Evolutionary conservation across 2,797 vertebrate genomes (phyloP).

Genomic region (Selene dorsalis): DNA sequence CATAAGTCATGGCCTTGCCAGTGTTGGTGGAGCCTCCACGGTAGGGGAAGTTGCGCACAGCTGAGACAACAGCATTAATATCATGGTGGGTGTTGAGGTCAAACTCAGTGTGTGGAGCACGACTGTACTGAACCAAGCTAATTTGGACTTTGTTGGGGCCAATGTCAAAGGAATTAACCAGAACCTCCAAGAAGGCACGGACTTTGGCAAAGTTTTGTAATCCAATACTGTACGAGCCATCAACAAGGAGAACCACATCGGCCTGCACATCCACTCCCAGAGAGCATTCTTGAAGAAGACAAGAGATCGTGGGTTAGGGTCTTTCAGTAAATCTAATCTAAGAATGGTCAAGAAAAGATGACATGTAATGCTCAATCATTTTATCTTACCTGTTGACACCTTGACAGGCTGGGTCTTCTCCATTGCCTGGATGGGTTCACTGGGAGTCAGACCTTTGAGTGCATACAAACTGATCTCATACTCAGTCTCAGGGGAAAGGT

Average conservation of each 20-base stretch:
- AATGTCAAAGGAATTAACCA: constrained; percentile 96
- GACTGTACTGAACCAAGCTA: constrained; percentile 98
- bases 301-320: constrained; percentile 42
- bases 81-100: constrained; percentile 93
- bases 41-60: constrained; percentile 95
- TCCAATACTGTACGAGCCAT: constrained; percentile 99
- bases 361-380: not conserved
- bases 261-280: constrained; percentile 97
- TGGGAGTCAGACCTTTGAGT: constrained; percentile 92
- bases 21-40: constrained; percentile 99
- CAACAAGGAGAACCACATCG: constrained; percentile 96
- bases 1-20: constrained; percentile 97
- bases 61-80: constrained; percentile 90
- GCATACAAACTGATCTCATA: constrained; percentile 95
- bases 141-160: constrained; percentile 93
- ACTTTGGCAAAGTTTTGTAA: constrained; percentile 99
- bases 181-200: constrained; percentile 95
- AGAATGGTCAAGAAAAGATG: constrained; percentile 2
- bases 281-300: constrained; percentile 91
- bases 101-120: constrained; percentile 96
- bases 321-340: not conserved
- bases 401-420: constrained; percentile 96
- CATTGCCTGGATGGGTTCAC: constrained; percentile 90
- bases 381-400: constrained; percentile 92
- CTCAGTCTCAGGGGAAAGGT: constrained; percentile 94